Evolutionary conservation across 64 coral and sea anemone genomes (phyloP).

Genomic region (Trachythela sp.): DNA sequence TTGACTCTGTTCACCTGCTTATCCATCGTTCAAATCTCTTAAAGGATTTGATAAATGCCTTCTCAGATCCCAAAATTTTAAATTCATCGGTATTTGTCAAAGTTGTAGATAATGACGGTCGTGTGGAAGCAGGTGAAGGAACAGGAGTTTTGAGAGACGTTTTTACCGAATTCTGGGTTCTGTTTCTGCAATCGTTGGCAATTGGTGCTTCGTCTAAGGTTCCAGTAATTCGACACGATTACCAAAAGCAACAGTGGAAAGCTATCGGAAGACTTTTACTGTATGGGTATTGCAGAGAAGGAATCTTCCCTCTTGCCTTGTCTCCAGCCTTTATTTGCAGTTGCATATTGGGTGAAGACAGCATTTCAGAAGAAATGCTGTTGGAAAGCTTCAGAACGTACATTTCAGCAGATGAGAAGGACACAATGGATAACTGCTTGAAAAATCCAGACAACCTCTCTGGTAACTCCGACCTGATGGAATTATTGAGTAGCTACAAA

Average conservation of each 20-base stretch:
- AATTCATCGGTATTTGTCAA: too few species aligned
- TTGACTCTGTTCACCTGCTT: not conserved
- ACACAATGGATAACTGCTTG: slow-evolving; percentile 21
- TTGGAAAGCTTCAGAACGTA: too few species aligned
- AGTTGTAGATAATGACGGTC: too few species aligned
- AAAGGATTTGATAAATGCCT: not conserved
- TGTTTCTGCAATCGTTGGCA: too few species aligned
- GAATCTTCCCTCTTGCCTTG: slow-evolving; percentile 50
- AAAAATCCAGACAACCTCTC: not conserved
- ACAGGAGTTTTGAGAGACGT: too few species aligned
- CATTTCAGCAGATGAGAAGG: slow-evolving; percentile 46
- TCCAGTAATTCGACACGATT: slow-evolving; percentile 1
- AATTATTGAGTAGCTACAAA: slow-evolving; percentile 24
- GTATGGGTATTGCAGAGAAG: slow-evolving; percentile 39
- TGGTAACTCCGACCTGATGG: slow-evolving; percentile 45
- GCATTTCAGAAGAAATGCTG: slow-evolving; percentile 29
- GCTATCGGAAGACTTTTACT: not conserved
- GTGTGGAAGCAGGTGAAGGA: too few species aligned
- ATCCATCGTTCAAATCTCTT: not conserved
- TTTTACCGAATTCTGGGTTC: too few species aligned
- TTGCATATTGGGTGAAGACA: slow-evolving; percentile 37
- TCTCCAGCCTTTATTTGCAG: slow-evolving; percentile 41
- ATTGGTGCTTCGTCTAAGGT: too few species aligned
- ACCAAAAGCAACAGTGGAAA: not conserved
- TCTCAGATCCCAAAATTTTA: not conserved